Percentiles rank a stretch among this genome's conserved stretches.
Evolutionary conservation across 2,888 invertebrate genomes (phyloP).

Genomic region (Dione vanillae): DNA sequence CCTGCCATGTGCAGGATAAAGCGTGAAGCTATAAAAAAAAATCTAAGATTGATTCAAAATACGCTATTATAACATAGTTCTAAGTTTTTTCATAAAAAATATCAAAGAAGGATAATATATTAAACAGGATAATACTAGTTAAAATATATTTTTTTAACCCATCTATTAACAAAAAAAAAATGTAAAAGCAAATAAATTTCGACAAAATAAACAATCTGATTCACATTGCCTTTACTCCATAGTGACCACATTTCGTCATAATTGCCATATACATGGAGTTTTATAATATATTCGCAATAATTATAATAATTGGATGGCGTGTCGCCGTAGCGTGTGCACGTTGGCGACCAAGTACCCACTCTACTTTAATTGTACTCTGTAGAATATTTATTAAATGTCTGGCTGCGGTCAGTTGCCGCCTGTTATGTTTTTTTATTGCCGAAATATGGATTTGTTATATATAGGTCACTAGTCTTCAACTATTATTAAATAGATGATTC

Average conservation of each 20-base stretch:
- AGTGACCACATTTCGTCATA: background rate
- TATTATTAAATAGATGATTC: background rate
- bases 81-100: too few relatives aligned
- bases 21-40: too few relatives aligned
- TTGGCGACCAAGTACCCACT: slow-evolving; percentile 31
- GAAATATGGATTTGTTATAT: slow-evolving; percentile 2
- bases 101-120: too few relatives aligned
- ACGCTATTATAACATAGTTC: too few relatives aligned
- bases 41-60: too few relatives aligned
- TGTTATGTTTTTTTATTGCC: slow-evolving; percentile 5
- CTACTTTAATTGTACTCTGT: slow-evolving; percentile 41
- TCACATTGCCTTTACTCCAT: too few relatives aligned
- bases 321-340: slow-evolving; percentile 35
- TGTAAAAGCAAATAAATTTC: too few relatives aligned
- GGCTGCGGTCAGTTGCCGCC: background rate
- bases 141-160: too few relatives aligned
- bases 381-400: slow-evolving; percentile 32
- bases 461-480: background rate
- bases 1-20: too few relatives aligned
- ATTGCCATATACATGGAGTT: background rate
- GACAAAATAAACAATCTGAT: too few relatives aligned
- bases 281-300: slow-evolving; percentile 4
- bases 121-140: too few relatives aligned
- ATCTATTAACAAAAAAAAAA: too few relatives aligned
- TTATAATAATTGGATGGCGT: slow-evolving; percentile 39